Evolutionary conservation across 1,140 invertebrate genomes (phyloP), one percentile per base, ranked within the genome.

Genomic region (roundworm (Caenorhabditis elegans)): DNA sequence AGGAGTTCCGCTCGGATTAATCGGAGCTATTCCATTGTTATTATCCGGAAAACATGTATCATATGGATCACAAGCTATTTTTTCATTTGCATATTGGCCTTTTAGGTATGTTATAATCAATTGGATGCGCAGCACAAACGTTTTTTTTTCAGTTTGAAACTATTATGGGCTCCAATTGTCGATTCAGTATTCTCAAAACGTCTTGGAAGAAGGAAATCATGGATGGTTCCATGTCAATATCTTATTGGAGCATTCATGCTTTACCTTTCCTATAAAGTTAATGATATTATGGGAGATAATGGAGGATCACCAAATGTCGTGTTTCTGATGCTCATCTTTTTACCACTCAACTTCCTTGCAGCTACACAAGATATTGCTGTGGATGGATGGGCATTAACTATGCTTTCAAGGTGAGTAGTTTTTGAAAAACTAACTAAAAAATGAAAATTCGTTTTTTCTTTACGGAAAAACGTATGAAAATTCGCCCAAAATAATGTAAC

Each of bases 331-430:
- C 86, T 92, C 24, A 92, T 95, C 65, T 99, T 99, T 91, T 95
- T 99, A 88, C 91, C 93, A 76, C 91, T 99, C 0, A 98, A 98
- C 88, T 97, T 98, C 87, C 91, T 99, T 75, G 97, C 96, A 15
- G 97, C 98, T 1, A 99, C 97, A 26, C 98, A 99, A 92, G 98
- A 99, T 91, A 98, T 99, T 89, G 97, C 96, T 78, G 97, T 99
- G 1, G 98, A 99, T 93, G 98, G 98, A 3, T 99, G 98, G 98
- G 97, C 97, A 1, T 91, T 99, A 0, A 99, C 97, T 3, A 99
- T 99, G 95, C 91, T 99, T 3, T 95, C 96, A 90, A 94, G 94
- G 93, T 94, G 26, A 79, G 46, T 80, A 6, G 0, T 48, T 1
- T 6, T 19, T 8, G 36, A 43, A 48, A 80, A 47, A 10, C 13